These are phyloP conservation scores for Stichopus horrens DNA, from an alignment of 53 echinoderm and acorn worm genomes.

Conservation along the genomic window DNA sequence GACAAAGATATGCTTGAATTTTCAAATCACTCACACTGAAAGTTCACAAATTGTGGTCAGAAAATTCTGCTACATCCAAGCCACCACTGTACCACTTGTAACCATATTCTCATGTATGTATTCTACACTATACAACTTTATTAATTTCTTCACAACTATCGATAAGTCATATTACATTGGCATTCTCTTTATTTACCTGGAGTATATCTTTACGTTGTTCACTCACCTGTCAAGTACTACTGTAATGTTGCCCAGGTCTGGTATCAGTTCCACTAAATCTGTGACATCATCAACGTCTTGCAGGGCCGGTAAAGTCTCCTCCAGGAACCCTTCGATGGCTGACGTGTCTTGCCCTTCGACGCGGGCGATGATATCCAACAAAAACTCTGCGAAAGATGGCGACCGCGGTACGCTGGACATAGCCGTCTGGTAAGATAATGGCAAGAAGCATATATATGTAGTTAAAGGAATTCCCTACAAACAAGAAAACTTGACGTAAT, in stretches of 20 bases:
- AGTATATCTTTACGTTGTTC: neutral
- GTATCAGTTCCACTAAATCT: neutral
- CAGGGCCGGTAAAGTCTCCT: neutral
- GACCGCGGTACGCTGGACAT: neutral
- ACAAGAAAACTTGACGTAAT: no score
- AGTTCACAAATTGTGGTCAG: no score
- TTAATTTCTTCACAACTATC: no score
- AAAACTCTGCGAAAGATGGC: slow-evolving; percentile 3
- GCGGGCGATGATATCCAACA: neutral
- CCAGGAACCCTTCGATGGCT: neutral
- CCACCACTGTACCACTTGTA: no score
- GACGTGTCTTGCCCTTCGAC: neutral
- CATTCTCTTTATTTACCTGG: no score
- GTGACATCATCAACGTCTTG: neutral
- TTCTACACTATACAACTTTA: no score
- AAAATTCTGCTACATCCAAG: no score
- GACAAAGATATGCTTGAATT: no score
- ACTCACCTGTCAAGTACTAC: neutral
- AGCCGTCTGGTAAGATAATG: neutral
- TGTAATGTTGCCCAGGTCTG: neutral
- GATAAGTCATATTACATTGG: no score
- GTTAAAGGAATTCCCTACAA: no score
- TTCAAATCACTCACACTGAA: no score
- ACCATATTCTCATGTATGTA: no score
- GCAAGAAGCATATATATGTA: neutral